Evolutionary conservation across 2,797 vertebrate genomes (phyloP).

Genomic region (Platalea minor): DNA sequence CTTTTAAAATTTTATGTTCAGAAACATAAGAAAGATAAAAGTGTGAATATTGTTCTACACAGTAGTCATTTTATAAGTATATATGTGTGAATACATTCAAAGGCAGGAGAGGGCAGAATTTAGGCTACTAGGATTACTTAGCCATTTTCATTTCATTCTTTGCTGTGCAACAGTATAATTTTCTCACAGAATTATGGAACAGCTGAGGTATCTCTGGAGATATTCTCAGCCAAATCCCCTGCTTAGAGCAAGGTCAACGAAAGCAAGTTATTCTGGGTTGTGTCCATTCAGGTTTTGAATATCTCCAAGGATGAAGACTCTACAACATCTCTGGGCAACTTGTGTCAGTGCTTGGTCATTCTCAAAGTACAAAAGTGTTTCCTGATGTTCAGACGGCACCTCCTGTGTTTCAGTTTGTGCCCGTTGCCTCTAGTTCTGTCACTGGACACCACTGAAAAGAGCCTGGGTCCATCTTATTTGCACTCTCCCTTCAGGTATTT

Average conservation of each 20-base stretch:
- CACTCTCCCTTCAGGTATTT: background rate
- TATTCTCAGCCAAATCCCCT: background rate
- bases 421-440: background rate
- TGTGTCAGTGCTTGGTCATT: background rate
- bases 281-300: background rate
- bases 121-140: background rate
- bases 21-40: background rate
- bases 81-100: background rate
- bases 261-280: background rate
- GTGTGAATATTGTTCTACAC: background rate
- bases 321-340: background rate
- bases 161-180: background rate
- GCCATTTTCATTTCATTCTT: background rate
- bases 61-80: background rate
- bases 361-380: background rate
- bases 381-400: background rate
- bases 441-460: background rate
- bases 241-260: background rate
- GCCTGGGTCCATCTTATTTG: background rate
- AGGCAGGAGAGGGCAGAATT: background rate
- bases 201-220: background rate
- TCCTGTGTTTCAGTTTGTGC: background rate
- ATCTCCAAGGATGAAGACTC: background rate
- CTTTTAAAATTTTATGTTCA: background rate
- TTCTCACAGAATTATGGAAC: background rate